Base-by-base conservation (phyloP, 2,888 invertebrate species). In the Coecobrya sp. region DNA sequence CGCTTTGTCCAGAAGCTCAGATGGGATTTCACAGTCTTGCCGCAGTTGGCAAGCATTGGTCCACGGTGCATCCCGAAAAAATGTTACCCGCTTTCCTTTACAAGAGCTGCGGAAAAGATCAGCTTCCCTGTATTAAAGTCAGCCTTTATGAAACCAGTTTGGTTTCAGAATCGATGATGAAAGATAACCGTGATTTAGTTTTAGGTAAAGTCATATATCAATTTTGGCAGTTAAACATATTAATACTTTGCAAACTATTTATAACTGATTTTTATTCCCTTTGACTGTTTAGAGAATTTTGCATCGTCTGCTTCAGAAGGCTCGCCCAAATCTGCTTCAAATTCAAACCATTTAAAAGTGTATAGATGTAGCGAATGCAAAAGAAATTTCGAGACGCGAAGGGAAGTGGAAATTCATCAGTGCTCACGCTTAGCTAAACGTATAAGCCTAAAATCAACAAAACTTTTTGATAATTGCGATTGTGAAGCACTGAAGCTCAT, bases 21-120 rank as follows among this genome's bases (percentile, higher is more conserved):
- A 27, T 88, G 22, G 76, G 19, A 0, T 88, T 36, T 49, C 87
- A 88, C 27, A 88, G 87, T 22, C 55, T 79, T 36, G 22, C 55
- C 7, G 76, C 87, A 13, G 36, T 88, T 0, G 36, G 25, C 1
- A 79, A n/a, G 16, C 87, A 88, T 30, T 88, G 87, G 87, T 4
- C 22, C 0, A 0, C 1, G 16, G 22, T 1, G 5, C 87, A 88
- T 30, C 59, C 22, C 0, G 19, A 55, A 13, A 79, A 62, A n/a
- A 27, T 30, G 0, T 13, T 70, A 8, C 87, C 82, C 13, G 19
- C 19, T 13, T 82, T 82, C 16, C 62, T 59, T 10, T 16, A 2
- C n/a, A 55, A 30, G 8, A 27, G 22, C 16, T n/a, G 0, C n/a
- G 27, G 52, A 0, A 79, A 55, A n/a, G 79, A 79, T 79, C 52